Evolutionary conservation across 1,140 invertebrate species (phyloP).

Genomic region (Drosophila pseudoananassae): DNA sequence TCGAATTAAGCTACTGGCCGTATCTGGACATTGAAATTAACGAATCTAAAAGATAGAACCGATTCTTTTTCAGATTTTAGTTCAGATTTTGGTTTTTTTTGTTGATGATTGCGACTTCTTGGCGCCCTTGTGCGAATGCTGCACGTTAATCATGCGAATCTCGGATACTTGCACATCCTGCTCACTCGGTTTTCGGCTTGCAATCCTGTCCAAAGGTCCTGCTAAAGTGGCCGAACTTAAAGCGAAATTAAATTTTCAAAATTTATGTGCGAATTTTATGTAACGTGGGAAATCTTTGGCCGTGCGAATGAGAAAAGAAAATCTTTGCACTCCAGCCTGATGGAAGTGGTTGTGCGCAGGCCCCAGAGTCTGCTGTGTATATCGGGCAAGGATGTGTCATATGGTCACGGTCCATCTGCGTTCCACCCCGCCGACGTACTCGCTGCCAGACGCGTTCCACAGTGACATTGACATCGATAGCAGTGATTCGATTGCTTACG

Average conservation of each 20-base stretch:
- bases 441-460: conserved; percentile 19
- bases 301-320: conserved; percentile 54
- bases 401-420: conserved; percentile 37
- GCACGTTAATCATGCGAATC: conserved; percentile 27
- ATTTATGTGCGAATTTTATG: conserved; percentile 41
- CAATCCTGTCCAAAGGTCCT: background rate
- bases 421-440: conserved; percentile 20
- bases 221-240: background rate
- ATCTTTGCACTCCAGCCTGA: conserved; percentile 50
- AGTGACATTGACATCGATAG: conserved; percentile 22
- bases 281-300: conserved; percentile 48
- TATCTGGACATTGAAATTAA: conserved; percentile 1
- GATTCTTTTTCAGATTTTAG: background rate
- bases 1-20: conserved; percentile 6
- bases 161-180: conserved; percentile 50
- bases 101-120: conserved; percentile 23
- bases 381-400: conserved; percentile 43
- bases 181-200: conserved; percentile 23
- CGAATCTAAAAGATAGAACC: conserved; percentile 39
- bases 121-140: conserved; percentile 24
- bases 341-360: conserved; percentile 43
- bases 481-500: conserved; percentile 34
- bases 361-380: conserved; percentile 31
- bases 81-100: conserved; percentile 16
- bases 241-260: conserved; percentile 14